Conservation (phyloP, 2,888 invertebrate genomes). For the Phortica okadai region DNA sequence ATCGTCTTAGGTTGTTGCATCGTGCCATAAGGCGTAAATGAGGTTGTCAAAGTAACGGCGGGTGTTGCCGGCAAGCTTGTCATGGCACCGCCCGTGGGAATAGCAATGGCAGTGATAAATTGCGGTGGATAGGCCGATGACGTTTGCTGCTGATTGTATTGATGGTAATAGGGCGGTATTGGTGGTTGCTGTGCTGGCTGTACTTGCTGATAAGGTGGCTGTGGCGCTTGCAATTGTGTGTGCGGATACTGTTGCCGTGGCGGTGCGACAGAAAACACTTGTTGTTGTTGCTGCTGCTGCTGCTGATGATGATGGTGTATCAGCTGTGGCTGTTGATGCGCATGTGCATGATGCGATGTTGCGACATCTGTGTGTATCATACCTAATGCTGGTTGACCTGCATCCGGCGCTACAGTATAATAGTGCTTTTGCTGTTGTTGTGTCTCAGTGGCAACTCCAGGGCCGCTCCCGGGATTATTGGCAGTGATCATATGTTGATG, state of each 20-base stretch:
- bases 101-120: slow-evolving; percentile 47
- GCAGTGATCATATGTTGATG: slow-evolving; percentile 31
- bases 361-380: not conserved
- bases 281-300: not conserved
- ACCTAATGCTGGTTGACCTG: slow-evolving; percentile 35
- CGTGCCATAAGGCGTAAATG: slow-evolving; percentile 44
- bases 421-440: slow-evolving; percentile 54
- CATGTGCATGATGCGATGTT: not conserved
- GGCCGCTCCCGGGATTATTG: slow-evolving; percentile 23
- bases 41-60: slow-evolving; percentile 46
- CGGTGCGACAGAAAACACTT: not conserved
- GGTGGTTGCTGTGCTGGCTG: slow-evolving; percentile 24
- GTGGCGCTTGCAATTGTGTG: slow-evolving; percentile 54
- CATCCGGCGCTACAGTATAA: slow-evolving; percentile 47
- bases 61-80: not conserved
- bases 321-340: slow-evolving; percentile 22
- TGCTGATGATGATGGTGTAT: slow-evolving; percentile 28
- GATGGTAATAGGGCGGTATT: slow-evolving; percentile 32
- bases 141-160: slow-evolving; percentile 57
- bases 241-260: slow-evolving; percentile 3
- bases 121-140: slow-evolving; percentile 55
- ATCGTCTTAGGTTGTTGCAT: slow-evolving; percentile 62
- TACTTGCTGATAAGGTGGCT: slow-evolving; percentile 41
- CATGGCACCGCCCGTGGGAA: not conserved
- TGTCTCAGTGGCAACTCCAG: slow-evolving; percentile 42